These are phyloP conservation scores for Chrysomallon squamiferum DNA, from an alignment of 1,140 invertebrate species.

Conservation along the genomic window DNA sequence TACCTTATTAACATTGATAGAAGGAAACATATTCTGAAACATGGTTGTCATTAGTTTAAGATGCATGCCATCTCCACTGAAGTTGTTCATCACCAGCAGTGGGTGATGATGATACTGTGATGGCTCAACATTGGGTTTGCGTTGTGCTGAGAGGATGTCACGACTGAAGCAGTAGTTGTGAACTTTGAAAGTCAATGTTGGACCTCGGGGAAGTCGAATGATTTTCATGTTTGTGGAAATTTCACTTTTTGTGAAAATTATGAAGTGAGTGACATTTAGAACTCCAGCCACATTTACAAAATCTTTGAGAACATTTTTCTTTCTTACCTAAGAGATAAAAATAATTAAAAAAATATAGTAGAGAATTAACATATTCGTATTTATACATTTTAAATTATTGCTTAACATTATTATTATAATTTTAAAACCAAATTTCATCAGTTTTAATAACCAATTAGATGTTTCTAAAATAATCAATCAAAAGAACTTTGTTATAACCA, in stretches of 20 bases:
- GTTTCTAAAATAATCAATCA: not conserved
- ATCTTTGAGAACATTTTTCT: constrained; percentile 90
- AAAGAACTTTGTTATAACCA: not conserved
- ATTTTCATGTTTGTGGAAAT: constrained; percentile 83
- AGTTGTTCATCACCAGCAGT: constrained; percentile 92
- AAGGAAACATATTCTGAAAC: constrained; percentile 99
- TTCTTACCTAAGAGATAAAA: constrained; percentile 74
- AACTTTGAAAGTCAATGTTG: constrained; percentile 82
- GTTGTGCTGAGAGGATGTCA: constrained; percentile 85
- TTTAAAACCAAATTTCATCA: too few species aligned
- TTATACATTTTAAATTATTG: not conserved
- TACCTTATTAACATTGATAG: constrained; percentile 89
- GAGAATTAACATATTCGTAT: not conserved
- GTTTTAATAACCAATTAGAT: not conserved
- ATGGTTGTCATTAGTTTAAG: constrained; percentile 91
- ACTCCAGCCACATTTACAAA: constrained; percentile 87
- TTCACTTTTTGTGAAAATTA: constrained; percentile 85
- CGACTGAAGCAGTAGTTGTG: constrained; percentile 80
- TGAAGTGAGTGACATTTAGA: constrained; percentile 89
- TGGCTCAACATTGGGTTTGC: constrained; percentile 73
- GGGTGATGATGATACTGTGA: constrained; percentile 86
- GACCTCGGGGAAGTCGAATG: constrained; percentile 76
- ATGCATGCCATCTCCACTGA: constrained; percentile 77
- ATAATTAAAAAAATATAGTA: not conserved
- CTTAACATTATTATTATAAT: not conserved